Evolutionary conservation across 2,888 invertebrate genomes (phyloP), one percentile per base, ranked within the genome.

Genomic region (Agapetus fuscipes): DNA sequence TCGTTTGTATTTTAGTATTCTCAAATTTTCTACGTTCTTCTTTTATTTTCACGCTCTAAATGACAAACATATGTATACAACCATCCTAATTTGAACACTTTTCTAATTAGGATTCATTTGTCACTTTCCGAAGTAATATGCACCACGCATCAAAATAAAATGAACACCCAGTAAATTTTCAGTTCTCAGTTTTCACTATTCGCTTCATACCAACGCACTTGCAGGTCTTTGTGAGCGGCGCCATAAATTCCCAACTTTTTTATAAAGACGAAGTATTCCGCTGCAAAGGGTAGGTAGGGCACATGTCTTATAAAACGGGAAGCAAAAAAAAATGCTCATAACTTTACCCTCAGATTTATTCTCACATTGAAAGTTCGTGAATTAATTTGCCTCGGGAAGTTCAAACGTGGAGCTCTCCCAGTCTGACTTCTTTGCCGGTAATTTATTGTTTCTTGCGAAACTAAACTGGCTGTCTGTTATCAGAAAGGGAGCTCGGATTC

Each of bases 341-440:
- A 43, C 48, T 48, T 42, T 29, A 35, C 37, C 42, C 38, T 35
- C 40, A 43, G 47, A 48, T 48, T 48, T 45, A 48, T 48, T 45
- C 39, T 39, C 40, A 34, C 48, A 45, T 45, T 39, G 48, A 48
- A 48, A 48, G 43, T 45, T 48, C 42, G 38, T 45, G 48, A 48
- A 48, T 45, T 48, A 48, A 48, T 48, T 48, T 45, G 45, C 43
- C 38, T 30, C 27, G 32, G 41, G 36, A 39, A 41, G 40, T 34
- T 37, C 31, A 33, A 31, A 17, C 30, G 12, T n/a, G 41, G 38
- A 34, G 37, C 37, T 35, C 42, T 39, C 34, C 34, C 36, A 37
- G 32, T 36, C 36, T 17, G 31, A 41, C 37, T 37, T 30, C 34
- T 13, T 13, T n/a, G 27, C 7, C 12, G 27, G 35, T 40, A 46